Conservation (phyloP, 2,113 vertebrate species). For the Cardinalis cardinalis region DNA sequence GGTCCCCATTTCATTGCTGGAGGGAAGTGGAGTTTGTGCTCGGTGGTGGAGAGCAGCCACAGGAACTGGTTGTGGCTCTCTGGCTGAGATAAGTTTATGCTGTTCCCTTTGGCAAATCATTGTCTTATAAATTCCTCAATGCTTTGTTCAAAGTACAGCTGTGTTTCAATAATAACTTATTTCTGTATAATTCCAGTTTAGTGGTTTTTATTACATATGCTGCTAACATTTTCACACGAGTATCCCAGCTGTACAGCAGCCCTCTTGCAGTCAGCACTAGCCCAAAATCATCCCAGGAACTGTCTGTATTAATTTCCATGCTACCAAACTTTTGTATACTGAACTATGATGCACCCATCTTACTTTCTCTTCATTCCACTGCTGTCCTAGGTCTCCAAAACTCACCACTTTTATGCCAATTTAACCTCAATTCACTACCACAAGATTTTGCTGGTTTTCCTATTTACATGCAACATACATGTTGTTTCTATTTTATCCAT, state of each 20-base stretch:
- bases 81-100: slow-evolving; percentile 38
- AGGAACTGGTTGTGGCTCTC: slow-evolving; percentile 46
- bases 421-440: background rate
- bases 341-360: background rate
- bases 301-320: background rate
- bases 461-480: background rate
- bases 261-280: background rate
- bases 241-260: slow-evolving; percentile 17
- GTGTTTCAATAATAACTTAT: slow-evolving; percentile 54
- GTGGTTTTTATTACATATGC: slow-evolving; percentile 39
- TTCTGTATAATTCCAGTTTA: slow-evolving; percentile 29
- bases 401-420: background rate
- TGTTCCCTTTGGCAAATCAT: slow-evolving; percentile 47
- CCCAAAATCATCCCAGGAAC: background rate
- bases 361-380: background rate
- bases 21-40: background rate
- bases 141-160: slow-evolving; percentile 51
- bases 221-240: slow-evolving; percentile 52
- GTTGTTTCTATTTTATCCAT: background rate
- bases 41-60: background rate
- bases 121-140: slow-evolving; percentile 26
- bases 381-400: background rate
- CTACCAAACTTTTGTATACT: background rate
- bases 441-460: background rate
- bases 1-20: background rate